A percentile compares a stretch with the other conserved stretches of the same genome.
Evolutionary conservation across 2,113 vertebrate genomes (phyloP).

Genomic region (Urocynchramus pylzowi): DNA sequence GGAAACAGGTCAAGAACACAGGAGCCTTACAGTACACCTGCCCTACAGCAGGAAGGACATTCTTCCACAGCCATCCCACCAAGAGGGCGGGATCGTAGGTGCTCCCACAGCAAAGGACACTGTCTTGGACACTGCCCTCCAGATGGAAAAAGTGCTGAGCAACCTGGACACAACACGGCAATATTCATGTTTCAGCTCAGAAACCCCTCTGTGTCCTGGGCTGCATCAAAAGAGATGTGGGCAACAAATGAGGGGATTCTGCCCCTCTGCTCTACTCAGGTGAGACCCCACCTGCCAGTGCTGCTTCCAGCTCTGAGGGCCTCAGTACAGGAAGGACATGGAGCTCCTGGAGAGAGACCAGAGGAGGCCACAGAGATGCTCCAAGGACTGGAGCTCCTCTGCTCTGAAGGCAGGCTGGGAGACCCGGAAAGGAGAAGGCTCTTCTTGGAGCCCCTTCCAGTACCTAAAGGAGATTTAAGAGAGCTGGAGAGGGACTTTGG

Average conservation of each 20-base stretch:
- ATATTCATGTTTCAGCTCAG: neutral
- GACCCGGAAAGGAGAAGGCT: neutral
- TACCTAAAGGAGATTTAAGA: neutral
- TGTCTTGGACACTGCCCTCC: neutral
- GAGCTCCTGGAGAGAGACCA: neutral
- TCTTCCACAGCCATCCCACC: neutral
- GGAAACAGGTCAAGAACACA: neutral
- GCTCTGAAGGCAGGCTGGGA: neutral
- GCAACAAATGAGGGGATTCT: neutral
- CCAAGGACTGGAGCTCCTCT: neutral
- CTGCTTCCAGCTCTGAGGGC: neutral
- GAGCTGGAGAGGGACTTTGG: neutral
- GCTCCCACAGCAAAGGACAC: neutral
- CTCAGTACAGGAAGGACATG: neutral
- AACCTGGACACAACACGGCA: neutral
- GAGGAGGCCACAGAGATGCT: neutral
- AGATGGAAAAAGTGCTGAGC: neutral
- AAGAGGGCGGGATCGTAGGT: fast-evolving
- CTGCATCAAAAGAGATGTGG: neutral
- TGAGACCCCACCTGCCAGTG: neutral
- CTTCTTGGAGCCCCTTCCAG: neutral
- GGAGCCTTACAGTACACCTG: neutral
- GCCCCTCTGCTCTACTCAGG: neutral
- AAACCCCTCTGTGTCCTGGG: neutral
- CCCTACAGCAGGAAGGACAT: neutral